phyloP scores from a whole-genome alignment of 2,113 vertebrate species.

The Erpornis zantholeuca region DNA sequence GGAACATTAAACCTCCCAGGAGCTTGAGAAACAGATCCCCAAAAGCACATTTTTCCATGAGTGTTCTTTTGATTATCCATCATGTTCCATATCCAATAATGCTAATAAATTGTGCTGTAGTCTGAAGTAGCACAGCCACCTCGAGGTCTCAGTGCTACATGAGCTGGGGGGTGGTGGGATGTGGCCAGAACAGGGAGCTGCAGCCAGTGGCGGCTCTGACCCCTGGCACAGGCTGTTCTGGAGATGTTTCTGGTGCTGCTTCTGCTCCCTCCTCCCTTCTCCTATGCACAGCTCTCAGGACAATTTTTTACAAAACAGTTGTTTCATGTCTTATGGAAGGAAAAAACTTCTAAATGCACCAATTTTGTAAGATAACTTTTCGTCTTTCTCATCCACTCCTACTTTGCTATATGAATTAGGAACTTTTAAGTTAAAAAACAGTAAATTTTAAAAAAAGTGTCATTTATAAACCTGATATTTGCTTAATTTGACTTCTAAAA shows the following conservation, averaged over 20 bases:
- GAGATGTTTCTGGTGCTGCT: neutral
- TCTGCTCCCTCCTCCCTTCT: neutral
- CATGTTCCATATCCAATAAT: neutral
- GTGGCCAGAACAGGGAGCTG: neutral
- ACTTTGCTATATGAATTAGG: neutral
- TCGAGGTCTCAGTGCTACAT: fast-evolving
- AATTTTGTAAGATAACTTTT: neutral
- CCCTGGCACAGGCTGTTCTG: neutral
- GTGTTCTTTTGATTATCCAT: neutral
- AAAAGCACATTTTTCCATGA: fast-evolving
- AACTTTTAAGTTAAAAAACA: neutral
- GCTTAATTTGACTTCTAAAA: neutral
- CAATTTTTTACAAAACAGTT: neutral
- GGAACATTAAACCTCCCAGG: neutral
- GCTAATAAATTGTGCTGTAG: neutral
- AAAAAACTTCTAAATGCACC: neutral
- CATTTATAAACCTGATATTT: neutral
- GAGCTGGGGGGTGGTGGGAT: neutral
- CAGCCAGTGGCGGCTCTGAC: neutral
- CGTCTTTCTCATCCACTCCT: fast-evolving
- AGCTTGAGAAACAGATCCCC: neutral
- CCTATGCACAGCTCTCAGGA: neutral
- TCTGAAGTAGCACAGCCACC: neutral
- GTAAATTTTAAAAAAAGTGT: neutral
- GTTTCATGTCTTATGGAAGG: neutral